Evolutionary conservation across 2,888 invertebrate species (phyloP), one percentile per base, ranked within the genome.

Genomic region (Pseudeuparius sepicola): DNA sequence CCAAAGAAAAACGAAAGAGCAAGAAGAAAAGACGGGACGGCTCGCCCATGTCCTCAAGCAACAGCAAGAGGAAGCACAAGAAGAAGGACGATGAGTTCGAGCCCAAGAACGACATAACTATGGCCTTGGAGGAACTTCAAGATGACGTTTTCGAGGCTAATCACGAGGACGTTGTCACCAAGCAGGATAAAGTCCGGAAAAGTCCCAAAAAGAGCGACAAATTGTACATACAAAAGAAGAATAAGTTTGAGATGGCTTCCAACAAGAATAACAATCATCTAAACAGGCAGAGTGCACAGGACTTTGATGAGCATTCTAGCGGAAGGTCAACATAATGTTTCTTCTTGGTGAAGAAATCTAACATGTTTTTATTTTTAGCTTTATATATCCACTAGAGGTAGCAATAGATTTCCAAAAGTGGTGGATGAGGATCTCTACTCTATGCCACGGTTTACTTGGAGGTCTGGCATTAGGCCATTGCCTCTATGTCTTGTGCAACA

Each of bases 391-490:
- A 0, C 49, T 75, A 18, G 70, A 73, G 44, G 56, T 73, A 15
- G 73, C 74, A 0, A 46, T 73, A 7, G 50, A 55, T 1, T 57
- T 66, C 1, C 75, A 75, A 45, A 65, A 65, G 54, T 60, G 63
- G 50, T 72, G 70, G 68, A 59, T 67, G 2, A 63, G 65, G 25
- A 59, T 66, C 4, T 68, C 71, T 0, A 63, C 65, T 0, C 65
- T 74, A 0, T 73, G 72, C 47, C 74, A 72, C 51, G 75, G 75
- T 0, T 58, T 75, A 3, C 60, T 75, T 1, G 75, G 70, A 0
- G 75, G 75, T 0, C 43, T 75, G 10, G 66, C 71, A 0, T 54
- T 75, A 14, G 68, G 73, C 56, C 75, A 75, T 43, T 64, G 71
- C 23, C 60, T 73, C 1, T 65, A 73, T 6, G 64, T 75, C 46